Percentiles rank a stretch among this genome's conserved stretches.
phyloP scores from a whole-genome alignment of 2,888 invertebrate species.

The Trachelus iudaicus region DNA sequence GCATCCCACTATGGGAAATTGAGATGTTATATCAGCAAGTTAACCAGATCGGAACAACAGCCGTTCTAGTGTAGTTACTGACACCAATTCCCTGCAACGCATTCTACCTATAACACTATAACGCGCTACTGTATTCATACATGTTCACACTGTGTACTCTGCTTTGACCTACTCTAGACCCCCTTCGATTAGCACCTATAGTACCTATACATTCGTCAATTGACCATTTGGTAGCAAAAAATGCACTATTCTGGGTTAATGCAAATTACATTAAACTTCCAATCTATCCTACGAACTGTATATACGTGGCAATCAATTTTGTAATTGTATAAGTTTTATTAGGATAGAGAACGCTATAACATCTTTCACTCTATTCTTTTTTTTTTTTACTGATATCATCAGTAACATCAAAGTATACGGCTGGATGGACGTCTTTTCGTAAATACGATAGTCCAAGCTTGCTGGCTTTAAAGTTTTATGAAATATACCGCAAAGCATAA shows the following conservation, averaged over 20 bases:
- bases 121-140: constrained; percentile 1
- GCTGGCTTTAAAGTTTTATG: not conserved
- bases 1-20: constrained; percentile 6
- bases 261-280: not conserved
- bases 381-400: not conserved
- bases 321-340: not conserved
- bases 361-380: not conserved
- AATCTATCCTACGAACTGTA: not conserved
- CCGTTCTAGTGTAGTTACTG: constrained; percentile 7
- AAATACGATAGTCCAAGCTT: not conserved
- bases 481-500: not conserved
- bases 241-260: not conserved
- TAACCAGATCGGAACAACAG: constrained; percentile 21
- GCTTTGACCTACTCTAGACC: not conserved
- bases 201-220: not conserved
- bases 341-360: not conserved
- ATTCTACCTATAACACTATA: not conserved
- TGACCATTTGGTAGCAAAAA: not conserved
- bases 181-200: not conserved
- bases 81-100: constrained; percentile 15
- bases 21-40: constrained; percentile 18
- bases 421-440: not conserved
- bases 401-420: not conserved
- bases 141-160: not conserved
- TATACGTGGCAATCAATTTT: not conserved